These are phyloP conservation scores for Strix uralensis DNA, from an alignment of 2,113 vertebrate genomes.

Conservation along the genomic window DNA sequence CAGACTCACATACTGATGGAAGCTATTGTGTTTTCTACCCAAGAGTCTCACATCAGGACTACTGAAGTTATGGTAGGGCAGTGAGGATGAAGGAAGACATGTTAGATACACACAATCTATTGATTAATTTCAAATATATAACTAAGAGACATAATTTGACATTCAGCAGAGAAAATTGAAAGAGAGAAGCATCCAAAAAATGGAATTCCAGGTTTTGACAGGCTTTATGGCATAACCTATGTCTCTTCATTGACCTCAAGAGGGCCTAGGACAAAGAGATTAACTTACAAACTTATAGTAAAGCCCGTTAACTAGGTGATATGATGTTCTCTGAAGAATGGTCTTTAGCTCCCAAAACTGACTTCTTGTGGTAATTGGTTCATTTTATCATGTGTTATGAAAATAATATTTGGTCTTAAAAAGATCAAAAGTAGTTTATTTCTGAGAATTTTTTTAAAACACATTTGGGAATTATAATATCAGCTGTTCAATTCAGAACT, in stretches of 20 bases:
- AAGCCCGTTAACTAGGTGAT: background rate
- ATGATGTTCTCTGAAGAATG: background rate
- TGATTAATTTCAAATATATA: background rate
- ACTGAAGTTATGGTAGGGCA: background rate
- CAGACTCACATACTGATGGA: background rate
- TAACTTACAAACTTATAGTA: background rate
- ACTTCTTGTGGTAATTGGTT: background rate
- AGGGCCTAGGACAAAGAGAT: background rate
- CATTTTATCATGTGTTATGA: background rate
- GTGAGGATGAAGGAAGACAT: background rate
- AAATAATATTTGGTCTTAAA: background rate
- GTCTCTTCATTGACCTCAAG: background rate
- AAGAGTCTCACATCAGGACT: background rate
- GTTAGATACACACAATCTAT: background rate
- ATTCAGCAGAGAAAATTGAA: background rate
- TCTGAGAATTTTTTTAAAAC: background rate
- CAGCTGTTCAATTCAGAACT: background rate
- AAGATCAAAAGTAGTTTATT: background rate
- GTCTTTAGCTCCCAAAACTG: background rate
- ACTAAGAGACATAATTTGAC: background rate
- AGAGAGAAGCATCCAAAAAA: background rate
- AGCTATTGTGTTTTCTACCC: background rate
- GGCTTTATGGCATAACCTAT: background rate
- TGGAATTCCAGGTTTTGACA: background rate
- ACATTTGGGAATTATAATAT: background rate